Evolutionary conservation across 2,113 vertebrate species (phyloP).

Genomic region (Leucoraja erinaceus): DNA sequence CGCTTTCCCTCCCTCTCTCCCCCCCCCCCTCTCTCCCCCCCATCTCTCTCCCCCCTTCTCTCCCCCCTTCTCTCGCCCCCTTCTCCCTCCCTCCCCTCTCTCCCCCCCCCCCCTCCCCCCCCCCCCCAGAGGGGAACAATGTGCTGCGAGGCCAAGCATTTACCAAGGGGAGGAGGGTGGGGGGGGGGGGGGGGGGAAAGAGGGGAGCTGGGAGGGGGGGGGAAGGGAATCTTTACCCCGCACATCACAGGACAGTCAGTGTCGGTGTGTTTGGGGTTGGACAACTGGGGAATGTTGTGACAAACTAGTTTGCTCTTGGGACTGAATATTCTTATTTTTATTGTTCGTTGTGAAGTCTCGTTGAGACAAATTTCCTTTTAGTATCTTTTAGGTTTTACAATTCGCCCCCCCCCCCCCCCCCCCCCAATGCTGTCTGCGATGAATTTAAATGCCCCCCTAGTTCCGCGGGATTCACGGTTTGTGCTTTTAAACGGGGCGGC

Average conservation of each 20-base stretch:
- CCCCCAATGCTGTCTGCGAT: neutral
- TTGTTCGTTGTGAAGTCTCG: neutral
- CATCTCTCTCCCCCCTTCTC: too few relatives aligned
- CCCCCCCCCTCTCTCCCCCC: too few relatives aligned
- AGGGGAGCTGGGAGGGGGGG: too few relatives aligned
- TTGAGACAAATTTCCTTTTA: neutral
- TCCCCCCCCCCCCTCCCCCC: neutral
- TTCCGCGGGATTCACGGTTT: slow-evolving; percentile 3
- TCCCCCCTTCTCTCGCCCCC: too few relatives aligned
- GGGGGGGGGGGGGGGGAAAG: too few relatives aligned
- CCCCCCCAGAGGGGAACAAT: neutral
- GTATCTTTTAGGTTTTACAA: too few relatives aligned
- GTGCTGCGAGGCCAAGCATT: neutral
- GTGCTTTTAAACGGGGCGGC: neutral
- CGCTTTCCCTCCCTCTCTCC: too few relatives aligned
- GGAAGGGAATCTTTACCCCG: neutral
- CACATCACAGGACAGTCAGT: too few relatives aligned
- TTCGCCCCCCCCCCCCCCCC: too few relatives aligned
- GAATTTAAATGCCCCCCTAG: neutral
- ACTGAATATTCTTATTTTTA: neutral
- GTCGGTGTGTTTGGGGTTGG: neutral
- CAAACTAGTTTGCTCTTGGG: neutral
- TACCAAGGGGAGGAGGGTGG: too few relatives aligned
- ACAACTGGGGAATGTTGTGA: neutral
- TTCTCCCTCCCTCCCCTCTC: too few relatives aligned